Base-by-base conservation (phyloP, 2,113 vertebrate genomes). In the Carlito syrichta region DNA sequence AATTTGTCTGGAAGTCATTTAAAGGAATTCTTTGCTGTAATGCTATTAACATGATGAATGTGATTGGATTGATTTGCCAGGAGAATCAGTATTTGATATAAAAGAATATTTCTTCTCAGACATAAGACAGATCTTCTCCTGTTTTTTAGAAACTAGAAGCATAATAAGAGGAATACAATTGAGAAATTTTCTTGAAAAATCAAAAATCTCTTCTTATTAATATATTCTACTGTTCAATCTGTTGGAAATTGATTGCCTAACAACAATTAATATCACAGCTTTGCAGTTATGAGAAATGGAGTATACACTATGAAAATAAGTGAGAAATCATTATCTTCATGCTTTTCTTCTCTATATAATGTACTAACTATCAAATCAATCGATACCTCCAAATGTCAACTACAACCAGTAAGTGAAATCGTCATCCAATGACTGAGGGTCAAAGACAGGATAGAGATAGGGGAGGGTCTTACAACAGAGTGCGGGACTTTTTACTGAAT, bases 11-110 rank as follows among this genome's bases (percentile, higher is more conserved):
- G 58, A 98, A 98, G 30, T 88, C 94, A 96, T 97, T 98, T 97
- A 97, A 91, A 98, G 97, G 94, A 76, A 97, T 98, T 97, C 94
- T 82, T 97, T 91, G 54, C 60, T 98, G 94, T 22, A 40, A 69
- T 98, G 66, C 87, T 97, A 93, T 97, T 92, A 93, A 92, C 2
- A 85, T 96, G 95, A 73, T 97, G 78, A 62, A 95, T 98, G 78
- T 22, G 19, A 94, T 78, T 95, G 58, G 90, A 92, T 50, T 69
- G 76, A 73, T 96, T 97, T 98, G 17, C 40, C 14, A 81, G 83
- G 16, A 93, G 91, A 52, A 79, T 91, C 95, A 35, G 93, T 71
- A 95, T 88, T 91, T 96, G 63, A 97, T 81, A 97, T 89, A 19
- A 60, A 96, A 60, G 27, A 78, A 97, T 43, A 10, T 14, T 48